Base-by-base conservation (phyloP, 2,113 vertebrate species). In the Myotis brandtii region DNA sequence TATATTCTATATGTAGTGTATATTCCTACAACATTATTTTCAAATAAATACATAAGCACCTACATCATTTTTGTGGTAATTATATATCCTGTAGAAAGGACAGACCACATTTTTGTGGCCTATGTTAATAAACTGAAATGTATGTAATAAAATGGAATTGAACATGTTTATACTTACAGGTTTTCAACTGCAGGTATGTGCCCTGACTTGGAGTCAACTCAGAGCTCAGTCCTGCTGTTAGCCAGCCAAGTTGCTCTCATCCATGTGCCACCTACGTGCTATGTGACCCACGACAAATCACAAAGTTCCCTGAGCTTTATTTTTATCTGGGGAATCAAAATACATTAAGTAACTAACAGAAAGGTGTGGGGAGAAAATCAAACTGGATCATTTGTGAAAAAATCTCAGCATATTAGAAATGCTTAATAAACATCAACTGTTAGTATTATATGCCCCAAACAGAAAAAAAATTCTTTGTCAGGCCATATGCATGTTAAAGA, bases 111-210 rank as follows among this genome's bases (percentile, higher is more conserved):
- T 92, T 88, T 87, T 79, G 64, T 66, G 59, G 12, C 25, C 46
- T 86, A 48, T 79, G 86, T 92, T 86, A 92, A 84, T 95, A 79
- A 92, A 86, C 27, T 64, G 13, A 93, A 89, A 73, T 50, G 9
- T 72, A 46, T 67, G 34, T 79, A 54, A 80, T 25, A 72, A 37
- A 86, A 56, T 73, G 9, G 69, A 73, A 86, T 48, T 73, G 69
- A 59, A 70, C 23, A 56, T 43, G 37, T 30, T 92, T 75, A 32
- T 79, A 40, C 75, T 86, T 50, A 56, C 2, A 70, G 72, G 76
- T 73, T 90, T 85, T 32, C 54, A 73, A 40, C 67, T 23, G 17
- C 37, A 25, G 46, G n/a, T 62, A 62, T 62, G 59, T 62, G 59
- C 25, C 25, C 59, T 62, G 59, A 62, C 23, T 62, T 25, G 21